Conservation (phyloP, 2,797 vertebrate genomes). For the Lacerta agilis region DNA sequence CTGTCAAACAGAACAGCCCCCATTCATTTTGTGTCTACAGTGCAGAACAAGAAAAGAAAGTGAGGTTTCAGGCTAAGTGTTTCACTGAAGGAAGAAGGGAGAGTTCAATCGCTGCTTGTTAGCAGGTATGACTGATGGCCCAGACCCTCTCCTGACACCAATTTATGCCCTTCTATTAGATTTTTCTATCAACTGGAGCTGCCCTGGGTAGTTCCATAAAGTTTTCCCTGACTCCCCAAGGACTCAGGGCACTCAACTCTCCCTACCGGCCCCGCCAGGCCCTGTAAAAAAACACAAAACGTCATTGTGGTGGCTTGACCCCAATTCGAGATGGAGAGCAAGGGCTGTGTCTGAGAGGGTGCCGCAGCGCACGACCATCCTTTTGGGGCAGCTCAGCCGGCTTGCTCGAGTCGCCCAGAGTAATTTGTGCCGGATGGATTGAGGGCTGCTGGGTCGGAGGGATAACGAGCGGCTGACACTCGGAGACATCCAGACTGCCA, state of each 20-base stretch:
- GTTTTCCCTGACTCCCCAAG: neutral
- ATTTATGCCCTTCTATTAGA: slow-evolving; percentile 22
- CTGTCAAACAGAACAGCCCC: too few relatives aligned
- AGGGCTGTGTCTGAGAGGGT: neutral
- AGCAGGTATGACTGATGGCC: neutral
- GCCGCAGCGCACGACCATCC: neutral
- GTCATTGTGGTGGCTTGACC: neutral
- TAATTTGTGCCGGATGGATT: neutral
- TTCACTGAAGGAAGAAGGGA: neutral
- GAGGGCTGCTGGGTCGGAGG: neutral
- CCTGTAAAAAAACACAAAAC: neutral
- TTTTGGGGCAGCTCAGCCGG: too few relatives aligned
- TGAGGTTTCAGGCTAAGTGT: neutral
- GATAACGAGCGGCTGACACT: too few relatives aligned
- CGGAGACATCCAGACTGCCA: neutral
- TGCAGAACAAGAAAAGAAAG: too few relatives aligned
- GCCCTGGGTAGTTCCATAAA: neutral
- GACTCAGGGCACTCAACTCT: neutral
- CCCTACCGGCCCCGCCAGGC: too few relatives aligned
- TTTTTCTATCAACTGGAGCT: neutral
- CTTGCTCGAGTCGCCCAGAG: too few relatives aligned
- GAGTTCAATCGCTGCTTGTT: neutral
- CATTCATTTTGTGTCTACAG: neutral
- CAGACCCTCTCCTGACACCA: neutral
- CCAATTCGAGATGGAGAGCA: neutral